A percentile compares a stretch with the other conserved stretches of the same genome.
Conservation (phyloP, 2,888 invertebrate species). For the Lasioglossum vierecki region DNA sequence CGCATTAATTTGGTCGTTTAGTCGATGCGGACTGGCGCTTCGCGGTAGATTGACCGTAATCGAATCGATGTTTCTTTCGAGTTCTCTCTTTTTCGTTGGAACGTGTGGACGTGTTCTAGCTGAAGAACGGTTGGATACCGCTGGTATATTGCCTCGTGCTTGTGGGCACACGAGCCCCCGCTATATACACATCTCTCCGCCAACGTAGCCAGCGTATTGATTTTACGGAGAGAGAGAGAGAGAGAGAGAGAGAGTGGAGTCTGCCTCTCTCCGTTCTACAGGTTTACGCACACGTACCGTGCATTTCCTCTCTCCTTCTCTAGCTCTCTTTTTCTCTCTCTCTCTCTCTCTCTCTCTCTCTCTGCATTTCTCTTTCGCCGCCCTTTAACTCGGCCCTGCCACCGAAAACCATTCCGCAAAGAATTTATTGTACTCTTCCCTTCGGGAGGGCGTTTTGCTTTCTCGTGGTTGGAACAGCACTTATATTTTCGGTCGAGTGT, state of each 20-base stretch:
- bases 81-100: background rate
- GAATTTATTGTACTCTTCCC: constrained; percentile 37
- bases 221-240: constrained; percentile 73
- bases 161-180: constrained; percentile 54
- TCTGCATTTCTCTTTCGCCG: constrained; percentile 44
- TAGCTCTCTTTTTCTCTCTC: constrained; percentile 36
- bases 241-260: constrained; percentile 55
- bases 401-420: constrained; percentile 43
- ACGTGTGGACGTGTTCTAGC: background rate
- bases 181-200: constrained; percentile 63
- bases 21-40: background rate
- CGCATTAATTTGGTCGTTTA: background rate
- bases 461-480: background rate
- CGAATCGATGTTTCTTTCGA: background rate
- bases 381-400: constrained; percentile 57
- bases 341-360: constrained; percentile 26
- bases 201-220: constrained; percentile 74
- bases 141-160: constrained; percentile 62
- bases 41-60: background rate
- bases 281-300: constrained; percentile 43
- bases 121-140: constrained; percentile 47
- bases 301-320: constrained; percentile 32
- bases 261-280: constrained; percentile 55
- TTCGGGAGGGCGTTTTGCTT: constrained; percentile 4
- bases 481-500: constrained; percentile 9